phyloP scores from a whole-genome alignment of 2,113 vertebrate genomes.

The Phrynosoma blainvillii region DNA sequence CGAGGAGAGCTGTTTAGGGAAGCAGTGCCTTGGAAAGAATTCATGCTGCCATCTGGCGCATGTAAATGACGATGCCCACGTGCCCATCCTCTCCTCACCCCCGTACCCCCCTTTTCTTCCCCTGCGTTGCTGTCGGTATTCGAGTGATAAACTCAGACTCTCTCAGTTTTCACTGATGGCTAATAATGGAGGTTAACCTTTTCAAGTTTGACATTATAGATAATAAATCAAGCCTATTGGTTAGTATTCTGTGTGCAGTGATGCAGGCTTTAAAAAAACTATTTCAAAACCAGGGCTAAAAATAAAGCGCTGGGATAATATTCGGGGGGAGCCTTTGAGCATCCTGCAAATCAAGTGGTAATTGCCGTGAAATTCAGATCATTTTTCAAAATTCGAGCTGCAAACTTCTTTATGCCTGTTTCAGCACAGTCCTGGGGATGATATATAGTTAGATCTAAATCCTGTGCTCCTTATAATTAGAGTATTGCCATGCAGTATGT shows the following conservation, averaged over 20 bases:
- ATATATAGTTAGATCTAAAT: neutral
- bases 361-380: neutral
- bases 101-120: neutral
- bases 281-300: conserved; percentile 26
- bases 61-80: neutral
- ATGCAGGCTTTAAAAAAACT: conserved; percentile 23
- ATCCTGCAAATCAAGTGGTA: neutral
- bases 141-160: conserved; percentile 45
- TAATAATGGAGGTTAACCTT: conserved; percentile 69
- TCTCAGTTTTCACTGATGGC: conserved; percentile 57
- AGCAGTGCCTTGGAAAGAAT: neutral
- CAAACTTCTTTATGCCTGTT: neutral
- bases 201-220: conserved; percentile 62
- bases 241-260: conserved; percentile 38
- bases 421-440: fast-evolving
- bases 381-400: neutral
- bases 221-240: conserved; percentile 58
- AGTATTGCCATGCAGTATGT: too few species aligned
- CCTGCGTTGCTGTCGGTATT: neutral
- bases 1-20: neutral
- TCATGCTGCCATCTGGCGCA: conserved; percentile 1
- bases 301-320: conserved; percentile 6
- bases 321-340: neutral
- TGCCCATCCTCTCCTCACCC: fast-evolving
- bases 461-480: too few species aligned